phyloP scores from a whole-genome alignment of 2,888 invertebrate species.

The Ichneumon xanthorius region DNA sequence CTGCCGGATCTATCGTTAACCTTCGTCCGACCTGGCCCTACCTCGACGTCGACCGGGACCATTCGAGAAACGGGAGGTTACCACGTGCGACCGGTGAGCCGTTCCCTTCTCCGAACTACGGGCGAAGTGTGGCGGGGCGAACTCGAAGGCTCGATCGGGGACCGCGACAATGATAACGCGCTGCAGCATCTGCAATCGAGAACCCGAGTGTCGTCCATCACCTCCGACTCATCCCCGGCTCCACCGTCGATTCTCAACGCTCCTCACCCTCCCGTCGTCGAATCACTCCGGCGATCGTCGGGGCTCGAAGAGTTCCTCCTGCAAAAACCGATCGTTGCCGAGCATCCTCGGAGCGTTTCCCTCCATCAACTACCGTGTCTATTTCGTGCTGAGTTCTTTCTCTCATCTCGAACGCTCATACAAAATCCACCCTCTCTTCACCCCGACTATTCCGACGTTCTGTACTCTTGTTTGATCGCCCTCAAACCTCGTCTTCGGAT shows the following conservation, averaged over 20 bases:
- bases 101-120: background rate
- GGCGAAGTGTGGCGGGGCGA: constrained; percentile 5
- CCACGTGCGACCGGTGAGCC: background rate
- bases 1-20: constrained; percentile 60
- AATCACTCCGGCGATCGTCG: constrained; percentile 29
- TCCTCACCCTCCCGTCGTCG: background rate
- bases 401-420: constrained; percentile 1
- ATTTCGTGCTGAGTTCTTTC: constrained; percentile 19
- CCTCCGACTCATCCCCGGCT: constrained; percentile 18
- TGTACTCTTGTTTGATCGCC: constrained; percentile 51
- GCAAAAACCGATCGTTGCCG: constrained; percentile 28
- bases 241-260: background rate
- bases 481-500: constrained; percentile 34
- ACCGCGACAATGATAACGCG: constrained; percentile 24
- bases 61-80: constrained; percentile 7
- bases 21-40: constrained; percentile 36
- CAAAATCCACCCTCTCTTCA: constrained; percentile 23
- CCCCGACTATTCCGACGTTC: constrained; percentile 22
- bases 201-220: constrained; percentile 55
- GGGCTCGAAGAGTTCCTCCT: background rate
- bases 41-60: background rate
- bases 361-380: constrained; percentile 20
- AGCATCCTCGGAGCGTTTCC: constrained; percentile 10
- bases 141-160: constrained; percentile 21
- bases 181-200: constrained; percentile 61